Percentiles rank a stretch among this genome's conserved stretches.
Evolutionary conservation across 2,113 vertebrate genomes (phyloP).

Genomic region (Centropus bengalensis): DNA sequence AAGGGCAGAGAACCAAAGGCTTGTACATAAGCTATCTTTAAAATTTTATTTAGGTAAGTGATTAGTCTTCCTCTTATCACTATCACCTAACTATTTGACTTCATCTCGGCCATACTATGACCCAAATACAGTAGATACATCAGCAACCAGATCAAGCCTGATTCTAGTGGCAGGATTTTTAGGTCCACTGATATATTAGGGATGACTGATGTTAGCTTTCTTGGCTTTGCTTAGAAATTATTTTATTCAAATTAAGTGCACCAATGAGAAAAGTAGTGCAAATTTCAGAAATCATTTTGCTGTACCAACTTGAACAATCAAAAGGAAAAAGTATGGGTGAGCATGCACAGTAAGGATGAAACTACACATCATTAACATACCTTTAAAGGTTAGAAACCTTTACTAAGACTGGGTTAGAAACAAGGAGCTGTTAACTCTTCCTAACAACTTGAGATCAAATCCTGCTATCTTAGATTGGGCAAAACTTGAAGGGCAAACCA

Average conservation of each 20-base stretch:
- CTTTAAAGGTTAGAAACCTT: not conserved
- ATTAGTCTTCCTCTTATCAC: constrained; percentile 62
- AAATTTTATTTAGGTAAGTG: constrained; percentile 55
- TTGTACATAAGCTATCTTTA: constrained; percentile 56
- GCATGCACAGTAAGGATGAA: not conserved
- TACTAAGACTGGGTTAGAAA: not conserved
- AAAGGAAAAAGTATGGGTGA: not conserved
- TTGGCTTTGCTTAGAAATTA: not conserved
- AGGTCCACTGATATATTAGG: not conserved
- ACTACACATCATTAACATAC: not conserved
- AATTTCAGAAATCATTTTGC: not conserved
- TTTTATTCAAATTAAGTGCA: not conserved
- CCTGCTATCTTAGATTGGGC: not conserved
- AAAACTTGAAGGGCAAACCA: not conserved
- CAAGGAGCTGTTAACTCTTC: not conserved
- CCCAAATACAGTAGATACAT: constrained; percentile 60
- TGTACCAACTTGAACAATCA: not conserved
- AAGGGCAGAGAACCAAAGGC: constrained; percentile 52
- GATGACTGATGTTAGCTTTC: not conserved
- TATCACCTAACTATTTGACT: constrained; percentile 60
- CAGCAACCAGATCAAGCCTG: constrained; percentile 5
- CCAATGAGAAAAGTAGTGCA: not conserved
- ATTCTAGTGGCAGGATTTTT: constrained; percentile 17
- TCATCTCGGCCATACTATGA: constrained; percentile 42
- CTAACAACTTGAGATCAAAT: not conserved